phyloP scores from a whole-genome alignment of 2,113 vertebrate species.

The Potamarius usumacintae region DNA sequence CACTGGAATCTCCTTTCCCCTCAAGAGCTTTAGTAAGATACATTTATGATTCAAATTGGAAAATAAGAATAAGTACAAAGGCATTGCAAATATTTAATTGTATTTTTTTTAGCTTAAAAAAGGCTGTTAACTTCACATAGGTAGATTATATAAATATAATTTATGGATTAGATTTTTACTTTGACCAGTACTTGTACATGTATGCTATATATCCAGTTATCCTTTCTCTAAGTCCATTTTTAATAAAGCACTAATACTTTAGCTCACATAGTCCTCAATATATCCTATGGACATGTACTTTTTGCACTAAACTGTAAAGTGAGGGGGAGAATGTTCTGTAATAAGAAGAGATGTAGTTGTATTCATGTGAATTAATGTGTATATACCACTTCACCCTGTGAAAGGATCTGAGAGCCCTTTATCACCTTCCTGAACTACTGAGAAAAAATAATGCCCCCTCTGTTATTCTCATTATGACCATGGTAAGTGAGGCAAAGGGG shows the following conservation, averaged over 20 bases:
- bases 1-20: background rate
- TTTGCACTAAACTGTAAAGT: background rate
- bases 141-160: background rate
- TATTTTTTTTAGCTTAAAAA: background rate
- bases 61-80: background rate
- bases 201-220: background rate
- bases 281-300: background rate
- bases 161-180: background rate
- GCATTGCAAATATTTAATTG: background rate
- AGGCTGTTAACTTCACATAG: background rate
- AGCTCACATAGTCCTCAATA: background rate
- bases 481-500: constrained; percentile 88
- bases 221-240: background rate
- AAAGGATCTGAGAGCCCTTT: constrained; percentile 83
- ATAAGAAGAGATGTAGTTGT: constrained; percentile 60
- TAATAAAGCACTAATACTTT: background rate
- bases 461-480: constrained; percentile 96
- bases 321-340: constrained; percentile 31
- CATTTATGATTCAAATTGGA: background rate
- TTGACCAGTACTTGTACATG: background rate
- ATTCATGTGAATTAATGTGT: constrained; percentile 61
- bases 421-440: constrained; percentile 89
- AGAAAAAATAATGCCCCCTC: constrained; percentile 86
- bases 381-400: constrained; percentile 57
- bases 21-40: background rate